These are phyloP conservation scores for Drosophila kanekoi DNA, from an alignment of 2,888 invertebrate species.

Conservation along the genomic window DNA sequence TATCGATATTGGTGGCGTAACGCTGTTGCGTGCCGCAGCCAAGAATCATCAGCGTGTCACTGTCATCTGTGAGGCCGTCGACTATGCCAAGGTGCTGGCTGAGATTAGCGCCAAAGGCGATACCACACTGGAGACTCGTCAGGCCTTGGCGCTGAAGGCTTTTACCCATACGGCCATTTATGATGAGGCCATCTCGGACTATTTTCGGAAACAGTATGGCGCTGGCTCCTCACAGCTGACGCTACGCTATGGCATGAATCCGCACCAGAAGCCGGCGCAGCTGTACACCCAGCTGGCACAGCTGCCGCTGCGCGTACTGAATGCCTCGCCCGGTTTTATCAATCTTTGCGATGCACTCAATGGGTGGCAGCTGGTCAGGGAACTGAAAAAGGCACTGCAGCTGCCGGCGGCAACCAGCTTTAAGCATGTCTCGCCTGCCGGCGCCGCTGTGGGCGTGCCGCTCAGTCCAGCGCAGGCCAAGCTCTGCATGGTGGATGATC, in stretches of 20 bases:
- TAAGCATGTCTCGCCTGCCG: slow-evolving; percentile 99
- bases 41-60: slow-evolving; percentile 98
- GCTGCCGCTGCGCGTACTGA: slow-evolving; percentile 94
- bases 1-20: slow-evolving; percentile 98
- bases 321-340: slow-evolving; percentile 98
- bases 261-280: slow-evolving; percentile 98
- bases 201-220: slow-evolving; percentile 96
- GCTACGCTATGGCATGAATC: slow-evolving; percentile 98
- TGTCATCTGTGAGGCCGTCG: slow-evolving; percentile 95
- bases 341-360: slow-evolving; percentile 99
- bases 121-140: slow-evolving; percentile 88
- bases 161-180: slow-evolving; percentile 98
- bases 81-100: slow-evolving; percentile 91
- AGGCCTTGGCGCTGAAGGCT: slow-evolving; percentile 94
- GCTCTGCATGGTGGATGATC: slow-evolving; percentile 96
- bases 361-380: slow-evolving; percentile 97
- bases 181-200: slow-evolving; percentile 97
- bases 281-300: slow-evolving; percentile 92
- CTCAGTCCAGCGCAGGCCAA: slow-evolving; percentile 91
- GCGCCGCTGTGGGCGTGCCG: slow-evolving; percentile 96
- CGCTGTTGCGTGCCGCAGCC: slow-evolving; percentile 96
- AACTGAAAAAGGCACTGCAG: slow-evolving; percentile 91
- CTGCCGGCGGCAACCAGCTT: slow-evolving; percentile 98
- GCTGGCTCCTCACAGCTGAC: slow-evolving; percentile 91
- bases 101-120: slow-evolving; percentile 91